Conservation (phyloP, 2,113 vertebrate species). For the Cinclus cinclus region DNA sequence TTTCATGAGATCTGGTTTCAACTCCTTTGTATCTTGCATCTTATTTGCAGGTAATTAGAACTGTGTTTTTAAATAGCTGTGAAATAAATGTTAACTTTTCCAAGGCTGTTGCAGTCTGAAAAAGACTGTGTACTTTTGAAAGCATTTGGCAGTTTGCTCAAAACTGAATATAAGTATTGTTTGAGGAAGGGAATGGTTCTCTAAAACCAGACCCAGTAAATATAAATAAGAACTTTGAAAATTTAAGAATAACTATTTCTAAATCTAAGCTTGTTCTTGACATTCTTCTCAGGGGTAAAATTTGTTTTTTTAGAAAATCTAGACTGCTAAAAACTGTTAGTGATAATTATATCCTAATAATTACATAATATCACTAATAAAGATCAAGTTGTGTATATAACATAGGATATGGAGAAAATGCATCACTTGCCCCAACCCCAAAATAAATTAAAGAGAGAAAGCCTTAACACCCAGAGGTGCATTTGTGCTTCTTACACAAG, state of each 20-base stretch:
- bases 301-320: neutral
- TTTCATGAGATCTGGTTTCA: neutral
- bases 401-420: neutral
- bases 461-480: fast-evolving
- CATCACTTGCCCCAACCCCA: neutral
- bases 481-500: neutral
- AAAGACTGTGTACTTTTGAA: neutral
- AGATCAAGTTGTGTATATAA: neutral
- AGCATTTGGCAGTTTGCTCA: neutral
- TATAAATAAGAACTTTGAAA: neutral
- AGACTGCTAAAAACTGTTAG: neutral
- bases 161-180: neutral
- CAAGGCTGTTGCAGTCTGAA: neutral
- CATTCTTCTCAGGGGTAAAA: neutral
- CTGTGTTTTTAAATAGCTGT: neutral
- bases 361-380: neutral
- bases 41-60: neutral
- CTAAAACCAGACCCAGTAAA: neutral
- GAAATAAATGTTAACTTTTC: neutral
- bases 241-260: neutral
- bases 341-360: neutral
- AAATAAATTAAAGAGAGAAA: neutral
- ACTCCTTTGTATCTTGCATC: neutral
- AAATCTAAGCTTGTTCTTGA: neutral
- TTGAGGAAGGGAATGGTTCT: neutral